Percentiles rank a stretch among this genome's conserved stretches.
These are phyloP conservation scores for Eristalinus sepulchralis DNA, from an alignment of 2,888 invertebrate species.

Conservation along the genomic window DNA sequence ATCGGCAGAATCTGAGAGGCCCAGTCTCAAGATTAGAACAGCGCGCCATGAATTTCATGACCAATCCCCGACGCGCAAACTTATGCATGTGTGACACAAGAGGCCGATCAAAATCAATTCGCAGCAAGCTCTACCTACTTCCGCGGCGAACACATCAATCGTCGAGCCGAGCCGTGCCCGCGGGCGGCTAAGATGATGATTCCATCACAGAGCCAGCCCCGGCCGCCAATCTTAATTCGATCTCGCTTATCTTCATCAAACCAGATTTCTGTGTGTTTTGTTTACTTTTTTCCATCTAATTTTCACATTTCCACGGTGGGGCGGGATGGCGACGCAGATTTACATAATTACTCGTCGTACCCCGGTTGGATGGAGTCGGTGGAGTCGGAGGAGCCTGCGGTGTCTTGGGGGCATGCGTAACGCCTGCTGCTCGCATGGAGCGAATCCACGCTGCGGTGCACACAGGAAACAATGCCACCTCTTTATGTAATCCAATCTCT, in stretches of 20 bases:
- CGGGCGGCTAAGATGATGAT: slow-evolving; percentile 26
- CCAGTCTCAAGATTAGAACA: neutral
- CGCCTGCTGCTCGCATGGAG: neutral
- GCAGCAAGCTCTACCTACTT: neutral
- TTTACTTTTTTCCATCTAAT: slow-evolving; percentile 36
- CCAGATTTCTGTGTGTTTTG: slow-evolving; percentile 27
- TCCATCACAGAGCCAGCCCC: slow-evolving; percentile 37
- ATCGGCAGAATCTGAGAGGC: neutral
- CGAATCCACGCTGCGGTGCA: neutral
- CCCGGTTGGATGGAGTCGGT: neutral
- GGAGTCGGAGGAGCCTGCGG: neutral
- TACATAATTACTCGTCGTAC: slow-evolving; percentile 48
- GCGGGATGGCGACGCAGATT: slow-evolving; percentile 31
- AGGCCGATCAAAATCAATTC: neutral
- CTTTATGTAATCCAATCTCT: slow-evolving; percentile 51
- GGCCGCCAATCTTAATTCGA: slow-evolving; percentile 32
- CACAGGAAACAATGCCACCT: slow-evolving; percentile 40
- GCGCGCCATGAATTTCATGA: neutral
- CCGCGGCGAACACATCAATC: neutral
- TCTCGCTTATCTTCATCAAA: slow-evolving; percentile 37
- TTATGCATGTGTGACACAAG: neutral
- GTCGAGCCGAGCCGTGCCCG: neutral
- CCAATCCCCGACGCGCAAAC: neutral
- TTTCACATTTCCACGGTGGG: slow-evolving; percentile 25
- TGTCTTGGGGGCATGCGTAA: neutral